A percentile compares a stretch with the other conserved stretches of the same genome.
phyloP scores from a whole-genome alignment of 92 coral and sea anemone genomes.

The Pocillopora grandis region DNA sequence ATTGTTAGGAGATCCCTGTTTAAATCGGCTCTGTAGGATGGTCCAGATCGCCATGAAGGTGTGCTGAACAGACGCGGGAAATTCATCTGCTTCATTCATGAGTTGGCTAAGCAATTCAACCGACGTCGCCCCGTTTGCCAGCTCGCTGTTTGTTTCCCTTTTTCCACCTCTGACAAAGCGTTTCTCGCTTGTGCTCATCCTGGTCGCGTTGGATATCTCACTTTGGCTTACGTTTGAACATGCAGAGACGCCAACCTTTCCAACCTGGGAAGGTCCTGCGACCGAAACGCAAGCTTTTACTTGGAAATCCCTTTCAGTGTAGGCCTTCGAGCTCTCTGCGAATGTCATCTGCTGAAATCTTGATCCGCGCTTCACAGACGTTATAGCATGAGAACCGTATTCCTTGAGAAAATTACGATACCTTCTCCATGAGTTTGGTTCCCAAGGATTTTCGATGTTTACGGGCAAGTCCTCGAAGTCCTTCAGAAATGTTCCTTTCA shows the following conservation, averaged over 20 bases:
- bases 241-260: not conserved
- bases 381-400: conserved; percentile 43
- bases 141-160: conserved; percentile 25
- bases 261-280: conserved; percentile 8
- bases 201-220: not conserved
- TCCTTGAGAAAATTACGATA: conserved; percentile 18
- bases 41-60: conserved; percentile 48
- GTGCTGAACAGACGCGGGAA: conserved; percentile 15
- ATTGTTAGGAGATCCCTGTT: not conserved
- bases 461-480: conserved; percentile 4
- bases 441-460: conserved; percentile 18
- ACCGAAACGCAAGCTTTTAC: conserved; percentile 40
- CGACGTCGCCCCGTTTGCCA: conserved; percentile 3
- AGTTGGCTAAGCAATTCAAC: conserved; percentile 27
- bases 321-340: not conserved
- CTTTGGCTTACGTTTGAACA: conserved; percentile 24
- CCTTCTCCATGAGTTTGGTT: conserved; percentile 18
- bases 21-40: conserved; percentile 11
- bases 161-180: conserved; percentile 32
- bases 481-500: not conserved
- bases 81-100: conserved; percentile 22
- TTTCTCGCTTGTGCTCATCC: conserved; percentile 1
- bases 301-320: conserved; percentile 18
- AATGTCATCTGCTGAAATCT: conserved; percentile 42
- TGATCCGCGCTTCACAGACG: conserved; percentile 6